These are phyloP conservation scores for Notolabrus celidotus DNA, from an alignment of 2,797 vertebrate species.

Conservation along the genomic window DNA sequence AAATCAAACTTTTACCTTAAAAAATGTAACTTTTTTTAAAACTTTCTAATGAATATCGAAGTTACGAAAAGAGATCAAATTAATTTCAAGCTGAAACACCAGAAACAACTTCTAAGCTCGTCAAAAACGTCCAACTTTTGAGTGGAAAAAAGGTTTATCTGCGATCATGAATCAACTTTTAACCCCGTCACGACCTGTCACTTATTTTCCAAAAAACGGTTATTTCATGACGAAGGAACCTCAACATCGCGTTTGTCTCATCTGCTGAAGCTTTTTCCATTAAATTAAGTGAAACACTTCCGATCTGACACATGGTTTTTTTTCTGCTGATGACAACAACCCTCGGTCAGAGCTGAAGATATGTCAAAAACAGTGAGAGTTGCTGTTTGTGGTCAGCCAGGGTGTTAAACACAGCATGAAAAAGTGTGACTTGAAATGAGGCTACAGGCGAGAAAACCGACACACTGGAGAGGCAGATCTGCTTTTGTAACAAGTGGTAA, in stretches of 20 bases:
- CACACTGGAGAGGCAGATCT: neutral
- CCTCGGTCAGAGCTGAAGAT: conserved; percentile 20
- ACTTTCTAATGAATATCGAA: too few relatives aligned
- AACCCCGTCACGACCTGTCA: neutral
- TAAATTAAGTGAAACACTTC: neutral
- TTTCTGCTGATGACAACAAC: conserved; percentile 21
- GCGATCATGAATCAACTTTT: neutral
- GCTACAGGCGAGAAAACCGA: neutral
- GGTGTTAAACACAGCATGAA: conserved; percentile 71
- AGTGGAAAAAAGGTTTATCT: neutral
- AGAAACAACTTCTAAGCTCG: too few relatives aligned
- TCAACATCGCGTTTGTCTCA: neutral
- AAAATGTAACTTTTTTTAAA: too few relatives aligned
- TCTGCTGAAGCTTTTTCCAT: conserved; percentile 33
- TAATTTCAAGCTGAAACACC: too few relatives aligned
- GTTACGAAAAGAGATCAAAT: too few relatives aligned
- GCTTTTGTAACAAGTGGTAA: neutral
- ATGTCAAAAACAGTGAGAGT: conserved; percentile 31
- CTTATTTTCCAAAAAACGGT: neutral
- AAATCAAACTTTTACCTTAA: too few relatives aligned
- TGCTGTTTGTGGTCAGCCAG: conserved; percentile 66
- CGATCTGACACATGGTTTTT: neutral
- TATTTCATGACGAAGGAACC: conserved; percentile 7
- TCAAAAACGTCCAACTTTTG: too few relatives aligned
- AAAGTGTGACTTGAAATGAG: conserved; percentile 32